Evolutionary conservation across 2,888 invertebrate species (phyloP).

Genomic region (Octodonta nipae): DNA sequence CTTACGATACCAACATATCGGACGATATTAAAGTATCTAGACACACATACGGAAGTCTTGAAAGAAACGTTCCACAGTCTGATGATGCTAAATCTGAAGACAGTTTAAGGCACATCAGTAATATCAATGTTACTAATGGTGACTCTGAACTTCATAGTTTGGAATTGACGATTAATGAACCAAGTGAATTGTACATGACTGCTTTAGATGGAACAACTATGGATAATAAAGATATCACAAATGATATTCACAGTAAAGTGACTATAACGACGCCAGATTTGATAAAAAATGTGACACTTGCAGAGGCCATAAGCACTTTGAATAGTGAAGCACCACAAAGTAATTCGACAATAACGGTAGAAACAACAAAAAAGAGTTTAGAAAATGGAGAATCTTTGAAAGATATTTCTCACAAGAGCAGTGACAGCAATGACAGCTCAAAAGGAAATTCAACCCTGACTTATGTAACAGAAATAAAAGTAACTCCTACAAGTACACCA

Average conservation of each 20-base stretch:
- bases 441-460: slow-evolving; percentile 35
- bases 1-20: slow-evolving; percentile 46
- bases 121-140: slow-evolving; percentile 21
- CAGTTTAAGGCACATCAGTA: slow-evolving; percentile 18
- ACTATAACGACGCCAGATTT: slow-evolving; percentile 35
- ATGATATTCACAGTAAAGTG: slow-evolving; percentile 34
- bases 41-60: slow-evolving; percentile 47
- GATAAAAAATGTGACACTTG: slow-evolving; percentile 32
- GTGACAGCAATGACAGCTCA: slow-evolving; percentile 12
- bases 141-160: slow-evolving; percentile 24
- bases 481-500: slow-evolving; percentile 39
- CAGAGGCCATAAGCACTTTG: slow-evolving; percentile 28
- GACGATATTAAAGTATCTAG: slow-evolving; percentile 52
- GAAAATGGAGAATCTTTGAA: slow-evolving; percentile 8
- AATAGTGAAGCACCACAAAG: slow-evolving; percentile 18
- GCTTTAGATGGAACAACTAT: slow-evolving; percentile 36
- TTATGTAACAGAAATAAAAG: slow-evolving; percentile 63
- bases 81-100: slow-evolving; percentile 21
- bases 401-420: slow-evolving; percentile 3
- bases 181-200: slow-evolving; percentile 34
- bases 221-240: slow-evolving; percentile 6
- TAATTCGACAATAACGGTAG: background rate
- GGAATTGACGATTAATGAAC: slow-evolving; percentile 21
- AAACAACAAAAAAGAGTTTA: too few species aligned
- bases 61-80: slow-evolving; percentile 34